These are phyloP conservation scores for Astropecten irregularis DNA, from an alignment of 53 echinoderm and acorn worm genomes.

Conservation along the genomic window DNA sequence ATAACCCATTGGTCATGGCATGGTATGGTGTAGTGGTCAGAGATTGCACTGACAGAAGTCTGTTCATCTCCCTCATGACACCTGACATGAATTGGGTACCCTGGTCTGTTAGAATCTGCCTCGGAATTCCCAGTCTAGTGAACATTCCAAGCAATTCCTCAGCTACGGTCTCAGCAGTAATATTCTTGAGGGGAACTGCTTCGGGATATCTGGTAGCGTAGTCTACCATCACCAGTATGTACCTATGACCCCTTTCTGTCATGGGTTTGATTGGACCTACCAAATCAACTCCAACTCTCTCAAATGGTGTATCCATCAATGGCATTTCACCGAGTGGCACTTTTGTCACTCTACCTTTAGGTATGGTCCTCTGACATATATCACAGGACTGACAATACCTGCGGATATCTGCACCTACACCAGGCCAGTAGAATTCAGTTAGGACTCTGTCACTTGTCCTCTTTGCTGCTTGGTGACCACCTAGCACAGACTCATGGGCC, in stretches of 20 bases:
- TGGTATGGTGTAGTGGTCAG: constrained; percentile 34
- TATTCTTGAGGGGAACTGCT: constrained; percentile 27
- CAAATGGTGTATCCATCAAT: constrained; percentile 43
- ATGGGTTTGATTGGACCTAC: constrained; percentile 55
- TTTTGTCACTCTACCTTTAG: constrained; percentile 44
- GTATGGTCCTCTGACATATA: constrained; percentile 60
- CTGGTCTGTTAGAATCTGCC: constrained; percentile 9
- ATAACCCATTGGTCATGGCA: constrained; percentile 22
- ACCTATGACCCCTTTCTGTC: constrained; percentile 27
- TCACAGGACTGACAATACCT: constrained; percentile 58
- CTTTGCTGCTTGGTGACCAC: constrained; percentile 32
- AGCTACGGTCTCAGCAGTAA: constrained; percentile 49
- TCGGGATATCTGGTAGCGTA: constrained; percentile 57
- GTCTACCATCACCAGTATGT: constrained; percentile 56
- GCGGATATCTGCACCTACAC: constrained; percentile 10
- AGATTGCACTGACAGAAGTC: constrained; percentile 26
- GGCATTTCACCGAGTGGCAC: constrained; percentile 53
- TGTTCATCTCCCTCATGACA: constrained; percentile 34
- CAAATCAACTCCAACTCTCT: constrained; percentile 54
- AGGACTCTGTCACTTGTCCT: constrained; percentile 13
- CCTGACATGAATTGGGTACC: constrained; percentile 42
- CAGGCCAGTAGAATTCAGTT: constrained; percentile 30
- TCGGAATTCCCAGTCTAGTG: constrained; percentile 48
- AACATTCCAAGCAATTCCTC: constrained; percentile 51
- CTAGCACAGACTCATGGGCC: constrained; percentile 13